Conservation (phyloP, 92 coral and sea anemone species). For the Ricordea florida region DNA sequence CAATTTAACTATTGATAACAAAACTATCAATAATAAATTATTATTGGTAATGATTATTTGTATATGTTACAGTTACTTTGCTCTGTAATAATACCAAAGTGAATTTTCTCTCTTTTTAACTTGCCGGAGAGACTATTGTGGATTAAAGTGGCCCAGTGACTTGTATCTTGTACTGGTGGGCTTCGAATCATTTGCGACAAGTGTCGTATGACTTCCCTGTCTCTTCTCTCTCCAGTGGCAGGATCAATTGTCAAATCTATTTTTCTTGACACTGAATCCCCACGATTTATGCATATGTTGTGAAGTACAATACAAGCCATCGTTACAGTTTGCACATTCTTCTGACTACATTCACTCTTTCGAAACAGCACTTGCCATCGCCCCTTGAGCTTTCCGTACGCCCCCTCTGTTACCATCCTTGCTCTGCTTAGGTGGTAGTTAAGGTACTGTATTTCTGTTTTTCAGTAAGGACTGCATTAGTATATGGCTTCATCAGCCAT, state of each 20-base stretch:
- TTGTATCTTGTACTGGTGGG: too few species aligned
- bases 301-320: slow-evolving; percentile 35
- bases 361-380: slow-evolving; percentile 14
- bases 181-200: too few species aligned
- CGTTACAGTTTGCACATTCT: neutral
- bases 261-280: slow-evolving; percentile 1
- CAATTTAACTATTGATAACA: too few species aligned
- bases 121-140: too few species aligned
- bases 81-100: too few species aligned
- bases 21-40: too few species aligned
- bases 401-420: slow-evolving; percentile 45
- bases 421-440: slow-evolving; percentile 47
- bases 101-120: too few species aligned
- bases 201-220: too few species aligned
- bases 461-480: slow-evolving; percentile 12
- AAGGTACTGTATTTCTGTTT: slow-evolving; percentile 23
- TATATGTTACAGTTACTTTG: too few species aligned
- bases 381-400: slow-evolving; percentile 45
- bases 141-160: too few species aligned
- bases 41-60: too few species aligned
- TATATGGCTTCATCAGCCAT: slow-evolving; percentile 50
- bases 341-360: slow-evolving; percentile 3
- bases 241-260: slow-evolving; percentile 4
- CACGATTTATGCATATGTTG: slow-evolving; percentile 24
- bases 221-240: too few species aligned